A percentile compares a stretch with the other conserved stretches of the same genome.
These are phyloP conservation scores for Caenorhabditis sinica DNA, from an alignment of 2,888 invertebrate genomes.

Conservation along the genomic window DNA sequence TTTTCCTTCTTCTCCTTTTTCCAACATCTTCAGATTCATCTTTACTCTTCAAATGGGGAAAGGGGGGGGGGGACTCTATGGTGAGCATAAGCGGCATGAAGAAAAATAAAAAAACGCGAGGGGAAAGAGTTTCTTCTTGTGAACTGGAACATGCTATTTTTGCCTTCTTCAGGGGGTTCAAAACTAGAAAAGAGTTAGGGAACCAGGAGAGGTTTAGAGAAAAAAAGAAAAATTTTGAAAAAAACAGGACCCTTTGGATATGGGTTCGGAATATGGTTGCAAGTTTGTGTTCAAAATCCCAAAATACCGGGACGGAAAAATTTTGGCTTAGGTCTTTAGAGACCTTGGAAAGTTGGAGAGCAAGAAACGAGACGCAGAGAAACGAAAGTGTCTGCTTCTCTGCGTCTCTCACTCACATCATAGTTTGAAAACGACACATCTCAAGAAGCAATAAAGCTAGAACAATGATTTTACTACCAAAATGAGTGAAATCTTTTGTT, in stretches of 20 bases:
- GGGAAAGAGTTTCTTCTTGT: conserved; percentile 15
- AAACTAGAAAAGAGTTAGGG: background rate
- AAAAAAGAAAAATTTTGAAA: background rate
- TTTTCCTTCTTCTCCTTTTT: conserved; percentile 5
- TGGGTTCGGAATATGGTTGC: too few relatives aligned
- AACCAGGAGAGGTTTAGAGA: conserved; percentile 14
- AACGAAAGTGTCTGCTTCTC: too few relatives aligned
- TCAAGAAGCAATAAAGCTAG: too few relatives aligned
- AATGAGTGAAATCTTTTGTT: too few relatives aligned
- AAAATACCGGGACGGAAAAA: too few relatives aligned
- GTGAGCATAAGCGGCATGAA: conserved; percentile 19
- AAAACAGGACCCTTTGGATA: background rate
- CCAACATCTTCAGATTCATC: conserved; percentile 42
- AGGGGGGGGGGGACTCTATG: background rate
- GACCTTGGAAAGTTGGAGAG: too few relatives aligned
- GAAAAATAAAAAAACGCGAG: background rate
- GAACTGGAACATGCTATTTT: conserved; percentile 31
- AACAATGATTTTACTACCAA: too few relatives aligned
- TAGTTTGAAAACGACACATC: too few relatives aligned
- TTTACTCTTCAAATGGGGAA: conserved; percentile 43
- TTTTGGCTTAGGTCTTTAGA: too few relatives aligned
- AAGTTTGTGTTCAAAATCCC: too few relatives aligned
- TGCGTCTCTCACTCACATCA: too few relatives aligned
- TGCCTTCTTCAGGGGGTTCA: conserved; percentile 5
- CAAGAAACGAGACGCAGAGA: too few relatives aligned